Evolutionary conservation across 1,140 invertebrate species (phyloP), one percentile per base, ranked within the genome.

Genomic region (Neuroterus valhalla): DNA sequence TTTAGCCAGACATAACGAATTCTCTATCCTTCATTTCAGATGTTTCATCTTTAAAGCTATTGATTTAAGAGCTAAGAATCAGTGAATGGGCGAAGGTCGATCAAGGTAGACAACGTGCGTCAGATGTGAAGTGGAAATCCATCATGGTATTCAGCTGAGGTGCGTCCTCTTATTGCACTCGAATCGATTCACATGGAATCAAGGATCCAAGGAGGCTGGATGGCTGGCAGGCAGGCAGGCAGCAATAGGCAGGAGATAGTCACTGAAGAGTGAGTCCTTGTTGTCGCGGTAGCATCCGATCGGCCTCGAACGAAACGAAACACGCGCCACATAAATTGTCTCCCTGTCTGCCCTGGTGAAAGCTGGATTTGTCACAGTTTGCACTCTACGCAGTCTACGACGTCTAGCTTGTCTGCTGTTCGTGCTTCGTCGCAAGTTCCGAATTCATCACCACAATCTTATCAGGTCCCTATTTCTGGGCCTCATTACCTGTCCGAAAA

Each of bases 321-420:
- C 85, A 86, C 83, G 86, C 87, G 87, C 87, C 86, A 89, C 87
- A 90, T 89, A 90, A 90, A 90, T 89, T 89, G 87, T 90, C 89
- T 84, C 81, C 78, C 84, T 89, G 87, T 90, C 89, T 86, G 80
- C 81, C 80, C 80, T 82, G 83, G 87, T 89, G 88, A 89, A 90
- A 90, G 89, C 88, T 90, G 88, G 88, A 90, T 90, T 90, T 90
- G 88, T 89, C 89, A 89, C 86, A 90, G 88, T 90, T 90, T 89
- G 86, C 88, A 89, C 88, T 88, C 83, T 76, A 78, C 75, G 81
- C n/a, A n/a, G n/a, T n/a, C n/a, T n/a, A 68, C 81, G 81, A 85
- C 81, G 81, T 87, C 84, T 86, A 86, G 74, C 21, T 72, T 66
- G 17, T 43, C 74, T 46, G 48, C 68, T 48, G 62, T 70, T 68